Evolutionary conservation across 2,888 invertebrate species (phyloP).

Genomic region (Drosophila atripex): DNA sequence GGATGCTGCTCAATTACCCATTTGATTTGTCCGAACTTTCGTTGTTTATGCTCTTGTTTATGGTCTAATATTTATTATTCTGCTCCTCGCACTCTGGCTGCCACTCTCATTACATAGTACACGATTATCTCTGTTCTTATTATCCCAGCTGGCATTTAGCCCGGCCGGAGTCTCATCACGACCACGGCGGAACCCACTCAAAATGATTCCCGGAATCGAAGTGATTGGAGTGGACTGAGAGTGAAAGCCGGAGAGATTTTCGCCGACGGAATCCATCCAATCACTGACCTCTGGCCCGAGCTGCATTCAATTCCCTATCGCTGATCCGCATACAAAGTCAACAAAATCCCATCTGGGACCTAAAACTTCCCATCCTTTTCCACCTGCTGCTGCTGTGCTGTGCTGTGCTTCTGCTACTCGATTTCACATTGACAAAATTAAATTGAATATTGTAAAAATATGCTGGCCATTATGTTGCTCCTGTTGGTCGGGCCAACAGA

Average conservation of each 20-base stretch:
- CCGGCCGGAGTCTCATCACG: neutral
- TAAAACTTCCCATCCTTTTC: conserved; percentile 4
- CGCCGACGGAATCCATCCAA: conserved; percentile 26
- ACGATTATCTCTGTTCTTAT: conserved; percentile 8
- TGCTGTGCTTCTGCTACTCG: conserved; percentile 10
- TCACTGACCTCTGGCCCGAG: conserved; percentile 21
- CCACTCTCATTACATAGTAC: conserved; percentile 9
- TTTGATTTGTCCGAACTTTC: conserved; percentile 43
- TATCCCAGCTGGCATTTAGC: conserved; percentile 26
- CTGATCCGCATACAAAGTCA: conserved; percentile 43
- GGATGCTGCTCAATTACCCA: conserved; percentile 41
- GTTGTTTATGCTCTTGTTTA: conserved; percentile 50
- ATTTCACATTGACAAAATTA: conserved; percentile 67
- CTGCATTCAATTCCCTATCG: conserved; percentile 59
- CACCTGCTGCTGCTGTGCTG: conserved; percentile 36
- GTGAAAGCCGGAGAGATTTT: conserved; percentile 24
- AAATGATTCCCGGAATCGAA: conserved; percentile 14
- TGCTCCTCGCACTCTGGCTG: conserved; percentile 2
- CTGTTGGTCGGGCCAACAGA: neutral
- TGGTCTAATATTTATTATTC: conserved; percentile 37
- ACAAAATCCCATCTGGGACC: conserved; percentile 33
- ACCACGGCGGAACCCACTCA: neutral
- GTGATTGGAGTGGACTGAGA: conserved; percentile 4
- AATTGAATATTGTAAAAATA: conserved; percentile 75
- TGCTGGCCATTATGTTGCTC: conserved; percentile 68